Base-by-base conservation (phyloP, 2,113 vertebrate genomes). In the Cyanistes caeruleus region DNA sequence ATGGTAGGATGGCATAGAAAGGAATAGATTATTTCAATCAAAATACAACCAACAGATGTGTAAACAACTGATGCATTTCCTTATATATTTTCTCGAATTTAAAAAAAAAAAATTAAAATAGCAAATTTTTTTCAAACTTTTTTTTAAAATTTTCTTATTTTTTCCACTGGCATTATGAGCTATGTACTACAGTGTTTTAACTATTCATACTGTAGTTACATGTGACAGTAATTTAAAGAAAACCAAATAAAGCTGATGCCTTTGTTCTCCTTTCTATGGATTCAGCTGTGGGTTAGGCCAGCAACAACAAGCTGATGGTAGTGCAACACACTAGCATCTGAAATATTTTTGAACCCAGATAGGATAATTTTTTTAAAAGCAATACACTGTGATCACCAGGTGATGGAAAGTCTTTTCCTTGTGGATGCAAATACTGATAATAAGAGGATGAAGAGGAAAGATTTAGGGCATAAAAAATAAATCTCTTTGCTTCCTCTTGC, bases 291-390 rank as follows among this genome's bases (percentile, higher is more conserved):
- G 20, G 51, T 84, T 79, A 80, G 51, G 65, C 48, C 73, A 87
- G 22, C 17, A 81, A 62, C 28, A n/a, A 53, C 30, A 84, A 53
- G 19, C 10, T 84, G 12, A 35, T 84, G 48, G 64, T 72, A 83
- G 10, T 41, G 64, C 27, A 72, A 22, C 60, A 65, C 17, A 84
- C 28, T 31, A 22, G 72, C 24, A 30, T 13, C 58, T 88, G 79
- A 84, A 94, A 53, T 79, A 46, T 33, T 89, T 72, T 37, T 64
- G n/a, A 94, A 76, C 13, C 11, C 24, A 46, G 35, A 23, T 22
- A 68, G 37, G 18, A 56, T 35, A 87, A 89, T 93, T 87, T 95
- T 55, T 91, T 91, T 76, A 93, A 96, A 95, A 95, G 86, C 89
- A 94, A 39, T 67, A 33, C 25, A 28, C 15, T 74, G 23, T 70